Conservation (phyloP, 2,113 vertebrate species). For the Daboia siamensis region DNA sequence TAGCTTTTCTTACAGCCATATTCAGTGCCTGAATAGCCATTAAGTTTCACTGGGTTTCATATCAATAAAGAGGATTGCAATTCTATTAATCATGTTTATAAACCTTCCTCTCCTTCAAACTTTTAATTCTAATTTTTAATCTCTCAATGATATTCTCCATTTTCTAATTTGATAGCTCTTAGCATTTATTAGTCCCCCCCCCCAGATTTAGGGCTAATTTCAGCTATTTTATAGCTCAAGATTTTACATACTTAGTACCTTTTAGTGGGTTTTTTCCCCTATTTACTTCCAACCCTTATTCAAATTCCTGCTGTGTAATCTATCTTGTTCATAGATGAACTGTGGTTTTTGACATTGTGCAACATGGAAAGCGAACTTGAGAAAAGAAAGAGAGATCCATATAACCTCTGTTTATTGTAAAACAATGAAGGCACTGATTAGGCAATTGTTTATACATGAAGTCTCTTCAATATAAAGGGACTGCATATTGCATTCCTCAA, state of each 20-base stretch:
- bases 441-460: not conserved
- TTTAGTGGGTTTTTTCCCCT: not conserved
- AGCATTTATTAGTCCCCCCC: not conserved
- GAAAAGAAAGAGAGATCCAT: not conserved
- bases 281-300: not conserved
- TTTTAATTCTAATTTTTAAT: not conserved
- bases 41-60: not conserved
- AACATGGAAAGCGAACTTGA: not conserved
- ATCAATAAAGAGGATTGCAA: not conserved
- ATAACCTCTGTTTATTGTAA: slow-evolving; percentile 1
- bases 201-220: not conserved
- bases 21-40: not conserved
- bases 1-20: not conserved
- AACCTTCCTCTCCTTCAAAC: not conserved
- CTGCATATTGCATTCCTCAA: not conserved
- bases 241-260: not conserved
- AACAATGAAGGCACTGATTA: not conserved
- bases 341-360: not conserved
- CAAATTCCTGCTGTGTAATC: not conserved
- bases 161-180: not conserved
- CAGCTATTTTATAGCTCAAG: not conserved
- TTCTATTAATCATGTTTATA: not conserved
- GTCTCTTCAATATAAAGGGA: not conserved
- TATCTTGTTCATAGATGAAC: not conserved
- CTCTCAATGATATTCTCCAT: not conserved